Conservation (phyloP, 2,797 vertebrate genomes). For the Myotis daubentonii region DNA sequence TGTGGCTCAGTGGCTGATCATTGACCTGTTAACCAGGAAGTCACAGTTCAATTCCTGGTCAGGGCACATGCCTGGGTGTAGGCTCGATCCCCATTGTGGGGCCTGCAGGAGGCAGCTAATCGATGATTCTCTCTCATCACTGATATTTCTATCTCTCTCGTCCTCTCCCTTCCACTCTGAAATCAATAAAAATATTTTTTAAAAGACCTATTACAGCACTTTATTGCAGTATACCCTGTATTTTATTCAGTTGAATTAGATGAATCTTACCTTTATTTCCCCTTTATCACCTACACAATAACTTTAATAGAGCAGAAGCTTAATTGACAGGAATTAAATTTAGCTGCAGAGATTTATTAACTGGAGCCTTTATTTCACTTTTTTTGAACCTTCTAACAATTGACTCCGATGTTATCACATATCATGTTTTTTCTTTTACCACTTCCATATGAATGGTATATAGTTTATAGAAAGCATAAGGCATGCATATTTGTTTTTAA, state of each 20-base stretch:
- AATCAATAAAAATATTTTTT: neutral
- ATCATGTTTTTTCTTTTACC: neutral
- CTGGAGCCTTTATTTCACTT: neutral
- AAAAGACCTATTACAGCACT: neutral
- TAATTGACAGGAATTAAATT: constrained; percentile 33
- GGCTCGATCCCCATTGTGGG: too few species aligned
- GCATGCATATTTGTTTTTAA: neutral
- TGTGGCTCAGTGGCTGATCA: too few species aligned
- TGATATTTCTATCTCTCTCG: too few species aligned
- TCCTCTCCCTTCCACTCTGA: too few species aligned
- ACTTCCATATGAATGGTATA: neutral
- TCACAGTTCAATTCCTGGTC: too few species aligned
- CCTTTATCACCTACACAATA: neutral
- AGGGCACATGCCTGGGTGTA: too few species aligned
- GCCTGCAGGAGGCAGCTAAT: too few species aligned
- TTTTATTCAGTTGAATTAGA: neutral
- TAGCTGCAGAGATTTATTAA: constrained; percentile 33
- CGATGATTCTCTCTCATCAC: too few species aligned
- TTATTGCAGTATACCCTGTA: neutral
- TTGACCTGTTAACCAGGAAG: too few species aligned
- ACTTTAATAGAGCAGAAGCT: neutral
- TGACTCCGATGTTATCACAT: neutral
- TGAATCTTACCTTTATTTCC: neutral
- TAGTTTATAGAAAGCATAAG: neutral
- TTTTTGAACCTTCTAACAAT: neutral